phyloP scores from a whole-genome alignment of 1,140 invertebrate genomes.

The Diorhabda elongata region DNA sequence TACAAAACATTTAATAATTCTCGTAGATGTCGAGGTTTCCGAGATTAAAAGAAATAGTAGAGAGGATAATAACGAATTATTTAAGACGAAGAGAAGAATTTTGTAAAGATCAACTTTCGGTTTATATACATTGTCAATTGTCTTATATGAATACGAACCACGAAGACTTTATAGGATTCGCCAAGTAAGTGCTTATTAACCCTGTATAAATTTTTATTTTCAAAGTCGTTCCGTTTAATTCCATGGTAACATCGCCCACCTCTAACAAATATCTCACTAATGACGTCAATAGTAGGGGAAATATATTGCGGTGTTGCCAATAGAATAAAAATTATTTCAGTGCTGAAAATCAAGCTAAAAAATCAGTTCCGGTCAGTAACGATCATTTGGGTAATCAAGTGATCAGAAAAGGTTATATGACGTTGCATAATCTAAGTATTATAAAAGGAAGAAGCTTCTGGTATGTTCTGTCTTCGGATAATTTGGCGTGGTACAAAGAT shows the following conservation, averaged over 20 bases:
- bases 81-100: conserved; percentile 90
- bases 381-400: conserved; percentile 92
- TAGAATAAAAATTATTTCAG: conserved; percentile 52
- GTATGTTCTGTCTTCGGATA: conserved; percentile 99
- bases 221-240: too few species aligned
- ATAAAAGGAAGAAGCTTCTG: conserved; percentile 97
- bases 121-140: conserved; percentile 94
- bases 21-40: conserved; percentile 92
- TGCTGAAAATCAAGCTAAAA: conserved; percentile 94
- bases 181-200: conserved; percentile 73
- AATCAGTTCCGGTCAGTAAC: conserved; percentile 72
- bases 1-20: neutral
- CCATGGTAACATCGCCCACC: too few species aligned
- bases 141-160: conserved; percentile 99
- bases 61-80: conserved; percentile 91
- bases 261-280: too few species aligned
- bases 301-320: too few species aligned
- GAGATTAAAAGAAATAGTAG: conserved; percentile 93
- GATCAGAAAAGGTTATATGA: conserved; percentile 98
- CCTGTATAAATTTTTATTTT: too few species aligned
- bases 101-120: conserved; percentile 92
- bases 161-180: conserved; percentile 99
- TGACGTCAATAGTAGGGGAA: too few species aligned
- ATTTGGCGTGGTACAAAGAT: conserved; percentile 98
- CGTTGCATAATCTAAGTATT: conserved; percentile 94